Evolutionary conservation across 1,140 invertebrate genomes (phyloP).

Genomic region (Eubasilissa regina): DNA sequence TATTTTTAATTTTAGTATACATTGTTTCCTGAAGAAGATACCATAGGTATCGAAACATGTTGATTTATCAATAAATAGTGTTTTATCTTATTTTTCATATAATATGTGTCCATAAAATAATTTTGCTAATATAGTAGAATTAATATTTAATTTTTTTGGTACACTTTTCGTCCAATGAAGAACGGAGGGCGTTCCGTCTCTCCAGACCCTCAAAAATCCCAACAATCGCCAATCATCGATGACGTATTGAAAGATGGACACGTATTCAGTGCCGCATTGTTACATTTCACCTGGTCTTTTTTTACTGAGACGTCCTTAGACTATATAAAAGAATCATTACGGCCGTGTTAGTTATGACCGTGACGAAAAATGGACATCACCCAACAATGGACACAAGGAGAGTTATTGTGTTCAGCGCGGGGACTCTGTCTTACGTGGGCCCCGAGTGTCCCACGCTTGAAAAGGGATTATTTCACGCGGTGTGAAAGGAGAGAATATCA

Average conservation of each 20-base stretch:
- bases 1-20: too few species aligned
- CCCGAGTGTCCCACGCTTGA: conserved; percentile 12
- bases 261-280: conserved; percentile 28
- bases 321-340: conserved; percentile 54
- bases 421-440: conserved; percentile 28
- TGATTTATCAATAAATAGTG: too few species aligned
- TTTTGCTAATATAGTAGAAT: too few species aligned
- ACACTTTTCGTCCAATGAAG: too few species aligned
- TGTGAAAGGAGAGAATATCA: conserved; percentile 31
- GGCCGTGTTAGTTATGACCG: conserved; percentile 42
- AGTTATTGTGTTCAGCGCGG: conserved; percentile 12
- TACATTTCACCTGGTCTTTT: conserved; percentile 44
- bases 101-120: too few species aligned
- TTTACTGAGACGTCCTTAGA: conserved; percentile 3
- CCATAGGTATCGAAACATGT: too few species aligned
- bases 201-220: not conserved
- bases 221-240: conserved; percentile 40
- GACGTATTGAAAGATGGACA: conserved; percentile 33
- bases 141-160: too few species aligned
- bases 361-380: conserved; percentile 49
- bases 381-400: conserved; percentile 34
- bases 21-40: too few species aligned
- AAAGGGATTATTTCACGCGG: conserved; percentile 45
- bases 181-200: too few species aligned
- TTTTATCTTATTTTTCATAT: too few species aligned